phyloP scores from a whole-genome alignment of 2,113 vertebrate genomes.

The Dicentrarchus labrax region DNA sequence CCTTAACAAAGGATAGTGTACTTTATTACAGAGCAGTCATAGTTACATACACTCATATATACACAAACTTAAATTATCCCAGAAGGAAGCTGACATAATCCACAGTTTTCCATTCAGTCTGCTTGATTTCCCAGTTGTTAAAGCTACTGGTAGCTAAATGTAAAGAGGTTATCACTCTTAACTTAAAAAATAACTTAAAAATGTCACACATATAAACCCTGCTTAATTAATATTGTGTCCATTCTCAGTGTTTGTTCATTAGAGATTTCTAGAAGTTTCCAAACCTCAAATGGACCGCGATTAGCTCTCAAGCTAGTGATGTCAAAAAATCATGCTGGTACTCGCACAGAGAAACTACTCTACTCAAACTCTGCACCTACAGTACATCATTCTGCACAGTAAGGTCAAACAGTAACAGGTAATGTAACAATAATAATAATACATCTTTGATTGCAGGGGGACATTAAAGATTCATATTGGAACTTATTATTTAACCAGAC shows the following conservation, averaged over 20 bases:
- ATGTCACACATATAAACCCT: not conserved
- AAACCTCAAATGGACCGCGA: not conserved
- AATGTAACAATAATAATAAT: not conserved
- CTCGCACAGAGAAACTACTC: not conserved
- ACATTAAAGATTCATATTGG: not conserved
- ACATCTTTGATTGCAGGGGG: not conserved
- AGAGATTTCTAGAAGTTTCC: not conserved
- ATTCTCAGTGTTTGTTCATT: not conserved
- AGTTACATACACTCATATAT: not conserved
- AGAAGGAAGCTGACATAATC: constrained; percentile 17
- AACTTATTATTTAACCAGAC: too few relatives aligned
- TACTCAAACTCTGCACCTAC: not conserved
- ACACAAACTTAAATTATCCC: constrained; percentile 1
- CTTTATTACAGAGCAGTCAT: constrained; percentile 21
- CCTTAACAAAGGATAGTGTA: constrained; percentile 8
- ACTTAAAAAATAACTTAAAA: too few relatives aligned
- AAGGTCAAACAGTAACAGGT: not conserved
- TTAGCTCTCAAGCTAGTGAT: not conserved
- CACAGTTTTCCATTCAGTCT: constrained; percentile 18
- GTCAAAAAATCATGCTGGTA: not conserved
- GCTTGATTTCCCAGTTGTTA: not conserved
- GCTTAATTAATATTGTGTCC: not conserved
- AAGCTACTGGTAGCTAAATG: constrained; percentile 1
- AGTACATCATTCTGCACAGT: not conserved
- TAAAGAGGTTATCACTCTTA: not conserved